Conservation (phyloP, 2,888 invertebrate species). For the Galeopsomyia nigrocyanea region DNA sequence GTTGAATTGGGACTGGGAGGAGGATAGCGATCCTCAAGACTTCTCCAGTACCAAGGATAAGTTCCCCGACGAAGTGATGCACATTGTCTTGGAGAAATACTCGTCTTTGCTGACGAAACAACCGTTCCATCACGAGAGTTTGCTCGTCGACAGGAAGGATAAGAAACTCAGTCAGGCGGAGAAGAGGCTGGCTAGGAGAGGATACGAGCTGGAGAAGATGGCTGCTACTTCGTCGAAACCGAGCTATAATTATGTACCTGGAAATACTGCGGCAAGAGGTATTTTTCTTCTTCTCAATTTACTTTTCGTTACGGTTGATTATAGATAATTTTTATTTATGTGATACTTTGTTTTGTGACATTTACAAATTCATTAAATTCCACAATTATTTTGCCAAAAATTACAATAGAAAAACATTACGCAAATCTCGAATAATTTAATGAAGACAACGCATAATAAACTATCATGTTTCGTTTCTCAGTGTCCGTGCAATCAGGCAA, state of each 20-base stretch:
- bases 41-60: conserved; percentile 79
- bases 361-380: too few relatives aligned
- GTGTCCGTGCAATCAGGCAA: conserved; percentile 58
- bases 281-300: conserved; percentile 5
- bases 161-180: conserved; percentile 94
- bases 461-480: conserved; percentile 20
- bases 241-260: conserved; percentile 69
- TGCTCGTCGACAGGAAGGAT: conserved; percentile 94
- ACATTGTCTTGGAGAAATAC: conserved; percentile 74
- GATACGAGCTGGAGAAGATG: conserved; percentile 95
- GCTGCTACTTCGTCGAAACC: conserved; percentile 77
- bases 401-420: not conserved
- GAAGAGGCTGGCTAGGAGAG: conserved; percentile 91
- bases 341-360: too few relatives aligned
- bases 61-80: conserved; percentile 87
- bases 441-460: conserved; percentile 10
- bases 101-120: conserved; percentile 80
- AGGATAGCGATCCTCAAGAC: conserved; percentile 84
- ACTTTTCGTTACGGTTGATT: conserved; percentile 13
- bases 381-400: not conserved
- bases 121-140: conserved; percentile 96
- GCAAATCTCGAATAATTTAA: not conserved
- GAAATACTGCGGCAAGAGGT: conserved; percentile 67
- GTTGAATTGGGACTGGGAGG: conserved; percentile 90
- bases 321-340: conserved; percentile 7